phyloP scores from a whole-genome alignment of 2,888 invertebrate genomes.

The Himalopsyche tibetana region DNA sequence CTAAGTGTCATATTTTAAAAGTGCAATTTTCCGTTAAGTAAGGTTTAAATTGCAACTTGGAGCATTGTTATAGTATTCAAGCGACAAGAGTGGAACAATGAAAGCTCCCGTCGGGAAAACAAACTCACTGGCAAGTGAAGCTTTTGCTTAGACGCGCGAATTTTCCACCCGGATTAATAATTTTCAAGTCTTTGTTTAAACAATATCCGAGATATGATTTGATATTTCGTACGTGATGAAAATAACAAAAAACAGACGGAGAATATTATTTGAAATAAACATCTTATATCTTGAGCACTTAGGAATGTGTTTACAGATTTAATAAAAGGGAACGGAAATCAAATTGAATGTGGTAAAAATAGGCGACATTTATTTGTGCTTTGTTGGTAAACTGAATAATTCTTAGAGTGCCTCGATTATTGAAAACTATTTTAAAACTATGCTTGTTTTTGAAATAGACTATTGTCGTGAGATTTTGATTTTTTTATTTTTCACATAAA shows the following conservation, averaged over 20 bases:
- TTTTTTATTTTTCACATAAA: too few relatives aligned
- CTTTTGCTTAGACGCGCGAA: neutral
- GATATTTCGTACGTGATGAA: slow-evolving; percentile 19
- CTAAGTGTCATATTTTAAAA: slow-evolving; percentile 33
- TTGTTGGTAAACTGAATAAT: too few relatives aligned
- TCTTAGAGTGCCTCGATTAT: too few relatives aligned
- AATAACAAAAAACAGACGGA: slow-evolving; percentile 24
- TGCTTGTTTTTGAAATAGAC: too few relatives aligned
- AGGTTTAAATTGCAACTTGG: slow-evolving; percentile 30
- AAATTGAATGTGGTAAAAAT: too few relatives aligned
- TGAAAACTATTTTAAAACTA: too few relatives aligned
- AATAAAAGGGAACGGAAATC: too few relatives aligned
- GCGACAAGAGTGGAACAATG: slow-evolving; percentile 29
- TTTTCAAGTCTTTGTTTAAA: slow-evolving; percentile 16
- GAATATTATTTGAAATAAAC: neutral
- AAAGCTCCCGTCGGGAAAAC: slow-evolving; percentile 12
- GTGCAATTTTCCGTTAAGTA: slow-evolving; percentile 34
- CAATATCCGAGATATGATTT: slow-evolving; percentile 22
- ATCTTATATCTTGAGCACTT: neutral
- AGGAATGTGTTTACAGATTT: too few relatives aligned
- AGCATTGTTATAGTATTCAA: neutral
- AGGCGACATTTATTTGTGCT: too few relatives aligned
- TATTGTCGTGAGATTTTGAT: too few relatives aligned
- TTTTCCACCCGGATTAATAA: slow-evolving; percentile 20
- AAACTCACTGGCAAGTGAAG: slow-evolving; percentile 15